A percentile compares a stretch with the other conserved stretches of the same genome.
Conservation (phyloP, 2,888 invertebrate genomes). For the Pyrrhosoma nymphula region DNA sequence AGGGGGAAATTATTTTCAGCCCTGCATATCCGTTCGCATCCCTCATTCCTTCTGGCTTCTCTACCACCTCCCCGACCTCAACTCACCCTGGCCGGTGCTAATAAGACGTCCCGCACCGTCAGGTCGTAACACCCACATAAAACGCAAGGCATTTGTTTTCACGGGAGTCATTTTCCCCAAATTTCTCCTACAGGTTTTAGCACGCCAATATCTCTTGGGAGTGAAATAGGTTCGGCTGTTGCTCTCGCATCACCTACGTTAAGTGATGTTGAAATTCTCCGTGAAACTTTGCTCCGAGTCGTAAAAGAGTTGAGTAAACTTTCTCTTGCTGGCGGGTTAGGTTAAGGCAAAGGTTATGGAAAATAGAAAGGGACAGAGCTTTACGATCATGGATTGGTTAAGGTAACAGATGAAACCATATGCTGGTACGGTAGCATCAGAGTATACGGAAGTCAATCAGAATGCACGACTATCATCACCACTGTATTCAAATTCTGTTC, state of each 20-base stretch:
- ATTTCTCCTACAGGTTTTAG: neutral
- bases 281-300: neutral
- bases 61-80: neutral
- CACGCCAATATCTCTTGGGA: neutral
- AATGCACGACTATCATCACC: too few species aligned
- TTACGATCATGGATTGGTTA: neutral
- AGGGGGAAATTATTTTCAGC: neutral
- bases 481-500: too few species aligned
- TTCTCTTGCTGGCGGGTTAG: neutral
- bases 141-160: neutral
- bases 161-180: neutral
- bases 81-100: neutral
- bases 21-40: neutral
- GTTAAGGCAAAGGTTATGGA: neutral
- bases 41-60: neutral
- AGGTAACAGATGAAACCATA: too few species aligned
- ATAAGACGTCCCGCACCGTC: neutral
- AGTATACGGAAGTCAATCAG: too few species aligned
- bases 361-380: neutral
- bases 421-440: too few species aligned
- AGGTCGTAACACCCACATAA: neutral
- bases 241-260: neutral
- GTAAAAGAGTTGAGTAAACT: neutral
- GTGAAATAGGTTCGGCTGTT: neutral
- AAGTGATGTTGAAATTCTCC: neutral